Evolutionary conservation across 2,113 vertebrate genomes (phyloP).

Genomic region (Xenopus tropicalis): UCB_Xtro_10.0 CM004450.2:27832501-27833000

Average conservation of each 20-base stretch:
- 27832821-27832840: not conserved
- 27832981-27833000: too few species aligned
- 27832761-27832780: slow-evolving; percentile 33
- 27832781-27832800: slow-evolving; percentile 41
- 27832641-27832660: slow-evolving; percentile 43
- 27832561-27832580: slow-evolving; percentile 49
- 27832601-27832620: not conserved
- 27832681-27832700: slow-evolving; percentile 31
- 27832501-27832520: slow-evolving; percentile 48
- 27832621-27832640: slow-evolving; percentile 30
- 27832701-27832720: slow-evolving; percentile 41
- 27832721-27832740: slow-evolving; percentile 33
- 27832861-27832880: slow-evolving; percentile 1
- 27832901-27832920: too few species aligned
- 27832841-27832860: not conserved
- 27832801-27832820: slow-evolving; percentile 13
- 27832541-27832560: slow-evolving; percentile 55
- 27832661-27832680: not conserved
- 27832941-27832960: not conserved
- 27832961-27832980: too few species aligned
- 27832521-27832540: slow-evolving; percentile 52
- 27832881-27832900: not conserved
- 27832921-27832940: not conserved
- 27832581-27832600: slow-evolving; percentile 39
- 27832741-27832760: slow-evolving; percentile 12